These are phyloP conservation scores for human DNA, from an alignment of 2,113 vertebrate species.

Conservation along the genomic window DNA sequence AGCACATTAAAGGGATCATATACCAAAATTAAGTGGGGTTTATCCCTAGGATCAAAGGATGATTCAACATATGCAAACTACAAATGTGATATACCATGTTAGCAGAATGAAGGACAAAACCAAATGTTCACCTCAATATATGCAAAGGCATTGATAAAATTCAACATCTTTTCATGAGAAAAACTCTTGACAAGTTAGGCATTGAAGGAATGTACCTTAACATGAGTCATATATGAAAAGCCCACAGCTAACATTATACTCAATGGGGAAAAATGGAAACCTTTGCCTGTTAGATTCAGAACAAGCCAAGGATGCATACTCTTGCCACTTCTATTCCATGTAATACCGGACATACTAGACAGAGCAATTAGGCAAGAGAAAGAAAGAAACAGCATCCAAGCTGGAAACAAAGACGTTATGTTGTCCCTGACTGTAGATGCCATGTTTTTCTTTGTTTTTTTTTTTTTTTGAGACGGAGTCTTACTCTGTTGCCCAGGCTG, in stretches of 20 bases:
- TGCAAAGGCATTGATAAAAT: background rate
- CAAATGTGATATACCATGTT: background rate
- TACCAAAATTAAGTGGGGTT: background rate
- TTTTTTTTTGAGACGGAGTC: too few relatives aligned
- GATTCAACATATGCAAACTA: background rate
- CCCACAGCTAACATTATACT: background rate
- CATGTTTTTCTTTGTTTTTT: too few relatives aligned
- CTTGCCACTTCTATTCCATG: background rate
- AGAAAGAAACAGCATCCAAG: background rate
- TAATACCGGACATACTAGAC: background rate
- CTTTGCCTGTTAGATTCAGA: background rate
- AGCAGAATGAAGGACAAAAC: background rate
- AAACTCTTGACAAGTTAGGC: background rate
- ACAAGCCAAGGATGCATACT: background rate
- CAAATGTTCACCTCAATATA: background rate
- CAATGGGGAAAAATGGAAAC: background rate
- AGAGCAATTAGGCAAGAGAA: background rate
- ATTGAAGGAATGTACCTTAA: background rate
- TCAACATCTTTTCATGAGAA: background rate
- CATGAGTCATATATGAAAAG: background rate
- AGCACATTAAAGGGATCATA: background rate
- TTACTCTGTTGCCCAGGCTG: too few relatives aligned
- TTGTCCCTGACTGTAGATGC: background rate
- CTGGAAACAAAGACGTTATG: background rate
- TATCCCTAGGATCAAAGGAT: background rate